Conservation (phyloP, 2,888 invertebrate species). For the Acheta domesticus region DNA sequence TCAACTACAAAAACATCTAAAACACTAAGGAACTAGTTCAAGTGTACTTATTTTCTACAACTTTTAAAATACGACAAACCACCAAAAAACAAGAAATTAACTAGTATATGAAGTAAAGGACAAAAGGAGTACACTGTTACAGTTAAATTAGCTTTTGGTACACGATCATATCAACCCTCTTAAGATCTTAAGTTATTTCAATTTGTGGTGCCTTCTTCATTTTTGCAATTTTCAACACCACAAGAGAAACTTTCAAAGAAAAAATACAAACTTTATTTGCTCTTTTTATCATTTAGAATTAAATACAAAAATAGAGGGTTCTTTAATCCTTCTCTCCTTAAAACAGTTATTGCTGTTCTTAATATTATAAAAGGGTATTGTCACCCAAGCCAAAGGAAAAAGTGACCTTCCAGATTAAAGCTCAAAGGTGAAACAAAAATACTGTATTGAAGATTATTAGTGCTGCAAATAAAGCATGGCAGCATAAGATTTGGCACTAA, state of each 20-base stretch:
- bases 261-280: slow-evolving; percentile 41
- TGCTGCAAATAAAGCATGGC: slow-evolving; percentile 26
- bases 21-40: slow-evolving; percentile 39
- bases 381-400: slow-evolving; percentile 40
- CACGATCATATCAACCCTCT: slow-evolving; percentile 38
- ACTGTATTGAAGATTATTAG: slow-evolving; percentile 19
- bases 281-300: slow-evolving; percentile 43
- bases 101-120: slow-evolving; percentile 39
- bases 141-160: slow-evolving; percentile 34
- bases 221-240: slow-evolving; percentile 34
- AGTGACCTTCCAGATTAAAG: slow-evolving; percentile 27
- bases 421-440: slow-evolving; percentile 9
- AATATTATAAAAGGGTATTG: slow-evolving; percentile 46
- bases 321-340: slow-evolving; percentile 46
- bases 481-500: slow-evolving; percentile 33
- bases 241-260: slow-evolving; percentile 39
- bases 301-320: slow-evolving; percentile 55
- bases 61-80: slow-evolving; percentile 40
- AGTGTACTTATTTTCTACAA: slow-evolving; percentile 39
- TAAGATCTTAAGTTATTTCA: slow-evolving; percentile 34
- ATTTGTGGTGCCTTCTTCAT: slow-evolving; percentile 34
- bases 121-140: slow-evolving; percentile 38
- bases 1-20: slow-evolving; percentile 39
- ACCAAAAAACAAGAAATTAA: slow-evolving; percentile 40
- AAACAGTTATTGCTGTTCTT: slow-evolving; percentile 51